A percentile compares a stretch with the other conserved stretches of the same genome.
These are phyloP conservation scores for Hylaeus anthracinus DNA, from an alignment of 1,140 invertebrate genomes.

Conservation along the genomic window DNA sequence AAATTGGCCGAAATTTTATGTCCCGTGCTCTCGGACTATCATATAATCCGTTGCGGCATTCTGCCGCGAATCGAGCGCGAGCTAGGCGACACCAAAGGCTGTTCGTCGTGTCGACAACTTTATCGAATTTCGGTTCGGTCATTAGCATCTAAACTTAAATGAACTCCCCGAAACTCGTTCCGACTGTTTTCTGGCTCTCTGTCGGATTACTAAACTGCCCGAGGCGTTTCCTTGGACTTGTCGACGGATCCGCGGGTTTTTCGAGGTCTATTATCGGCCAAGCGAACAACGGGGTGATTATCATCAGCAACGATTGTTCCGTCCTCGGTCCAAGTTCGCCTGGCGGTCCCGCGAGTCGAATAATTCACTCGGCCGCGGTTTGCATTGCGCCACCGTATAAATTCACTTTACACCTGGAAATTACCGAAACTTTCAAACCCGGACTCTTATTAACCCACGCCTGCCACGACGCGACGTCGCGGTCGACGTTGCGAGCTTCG, in stretches of 20 bases:
- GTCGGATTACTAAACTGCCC: conserved; percentile 23
- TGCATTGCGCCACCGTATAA: conserved; percentile 49
- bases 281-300: conserved; percentile 65
- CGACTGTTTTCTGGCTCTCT: conserved; percentile 42
- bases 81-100: too few species aligned
- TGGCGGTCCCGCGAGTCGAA: conserved; percentile 45
- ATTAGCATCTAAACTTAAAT: conserved; percentile 51
- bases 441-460: conserved; percentile 53
- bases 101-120: neutral
- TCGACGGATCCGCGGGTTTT: conserved; percentile 33
- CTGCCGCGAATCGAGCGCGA: too few species aligned
- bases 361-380: conserved; percentile 49
- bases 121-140: conserved; percentile 21
- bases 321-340: conserved; percentile 47
- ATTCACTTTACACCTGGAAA: conserved; percentile 50
- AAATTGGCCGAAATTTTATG: too few species aligned
- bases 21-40: too few species aligned
- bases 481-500: neutral
- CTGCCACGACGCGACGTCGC: neutral
- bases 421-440: conserved; percentile 54
- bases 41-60: too few species aligned
- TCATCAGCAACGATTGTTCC: conserved; percentile 73
- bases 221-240: conserved; percentile 32
- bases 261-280: conserved; percentile 55
- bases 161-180: conserved; percentile 30